Percentiles rank a stretch among this genome's conserved stretches.
phyloP scores from a whole-genome alignment of 2,888 invertebrate genomes.

The Melipona bicolor region DNA sequence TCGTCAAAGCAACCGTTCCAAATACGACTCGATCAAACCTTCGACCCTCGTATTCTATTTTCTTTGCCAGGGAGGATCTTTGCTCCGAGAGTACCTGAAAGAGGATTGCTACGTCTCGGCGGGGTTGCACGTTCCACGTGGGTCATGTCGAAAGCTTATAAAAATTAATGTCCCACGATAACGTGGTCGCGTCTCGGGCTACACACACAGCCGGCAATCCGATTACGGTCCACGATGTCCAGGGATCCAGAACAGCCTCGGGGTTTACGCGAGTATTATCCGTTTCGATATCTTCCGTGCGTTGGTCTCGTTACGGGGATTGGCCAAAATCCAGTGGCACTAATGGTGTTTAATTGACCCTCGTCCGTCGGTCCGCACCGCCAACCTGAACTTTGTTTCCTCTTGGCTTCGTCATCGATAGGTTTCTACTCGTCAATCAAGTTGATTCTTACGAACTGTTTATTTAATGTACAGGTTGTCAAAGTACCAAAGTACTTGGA shows the following conservation, averaged over 20 bases:
- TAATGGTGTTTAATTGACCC: constrained; percentile 77
- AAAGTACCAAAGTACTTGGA: too few relatives aligned
- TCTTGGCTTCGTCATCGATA: background rate
- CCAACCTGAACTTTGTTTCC: background rate
- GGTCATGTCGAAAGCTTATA: constrained; percentile 58
- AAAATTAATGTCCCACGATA: constrained; percentile 67
- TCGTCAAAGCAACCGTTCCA: background rate
- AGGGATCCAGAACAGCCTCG: constrained; percentile 39
- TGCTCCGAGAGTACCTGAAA: background rate
- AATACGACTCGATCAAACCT: background rate
- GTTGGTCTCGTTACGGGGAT: constrained; percentile 66
- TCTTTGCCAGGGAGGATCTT: background rate
- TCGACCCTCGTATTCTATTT: background rate
- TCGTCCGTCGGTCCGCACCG: constrained; percentile 62
- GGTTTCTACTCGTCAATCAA: background rate
- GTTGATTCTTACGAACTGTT: background rate
- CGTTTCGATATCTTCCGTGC: constrained; percentile 58
- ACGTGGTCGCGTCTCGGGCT: constrained; percentile 14
- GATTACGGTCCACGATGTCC: constrained; percentile 67
- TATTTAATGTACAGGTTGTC: background rate
- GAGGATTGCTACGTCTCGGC: background rate
- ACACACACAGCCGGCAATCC: constrained; percentile 54
- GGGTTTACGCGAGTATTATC: constrained; percentile 58
- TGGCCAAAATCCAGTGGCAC: constrained; percentile 68
- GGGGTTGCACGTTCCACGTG: background rate